Conservation (phyloP, 2,113 vertebrate genomes). For the Macrotis lagotis region DNA sequence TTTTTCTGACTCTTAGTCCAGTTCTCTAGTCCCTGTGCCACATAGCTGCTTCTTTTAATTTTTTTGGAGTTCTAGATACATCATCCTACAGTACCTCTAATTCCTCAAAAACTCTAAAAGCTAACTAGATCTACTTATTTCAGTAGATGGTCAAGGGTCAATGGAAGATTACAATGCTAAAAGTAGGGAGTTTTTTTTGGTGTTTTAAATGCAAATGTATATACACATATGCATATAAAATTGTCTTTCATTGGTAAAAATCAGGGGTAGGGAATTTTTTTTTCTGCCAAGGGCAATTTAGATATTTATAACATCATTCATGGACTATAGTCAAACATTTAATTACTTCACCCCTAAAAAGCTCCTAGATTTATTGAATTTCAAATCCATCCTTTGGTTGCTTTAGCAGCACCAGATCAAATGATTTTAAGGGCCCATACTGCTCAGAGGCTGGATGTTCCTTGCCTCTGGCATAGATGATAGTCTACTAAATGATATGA, state of each 20-base stretch:
- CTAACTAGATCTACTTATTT: neutral
- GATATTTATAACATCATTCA: too few species aligned
- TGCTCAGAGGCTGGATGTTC: too few species aligned
- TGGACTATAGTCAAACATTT: too few species aligned
- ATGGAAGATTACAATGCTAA: neutral
- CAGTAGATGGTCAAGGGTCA: neutral
- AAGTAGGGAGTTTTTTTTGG: neutral
- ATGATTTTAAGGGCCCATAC: too few species aligned
- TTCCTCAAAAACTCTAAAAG: neutral
- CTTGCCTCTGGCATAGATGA: too few species aligned
- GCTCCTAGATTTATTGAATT: too few species aligned
- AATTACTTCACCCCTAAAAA: too few species aligned
- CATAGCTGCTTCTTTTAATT: neutral
- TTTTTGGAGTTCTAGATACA: neutral
- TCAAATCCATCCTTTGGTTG: too few species aligned
- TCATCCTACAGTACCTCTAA: neutral
- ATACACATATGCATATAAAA: neutral
- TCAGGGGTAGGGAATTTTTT: too few species aligned
- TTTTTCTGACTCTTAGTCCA: neutral
- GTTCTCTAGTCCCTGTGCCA: neutral
- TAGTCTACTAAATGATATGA: neutral
- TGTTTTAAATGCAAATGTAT: neutral
- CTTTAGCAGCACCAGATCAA: too few species aligned
- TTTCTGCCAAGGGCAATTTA: too few species aligned
- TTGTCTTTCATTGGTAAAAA: neutral